phyloP scores from a whole-genome alignment of 2,113 vertebrate species.

The Protomyctophum bolini region DNA sequence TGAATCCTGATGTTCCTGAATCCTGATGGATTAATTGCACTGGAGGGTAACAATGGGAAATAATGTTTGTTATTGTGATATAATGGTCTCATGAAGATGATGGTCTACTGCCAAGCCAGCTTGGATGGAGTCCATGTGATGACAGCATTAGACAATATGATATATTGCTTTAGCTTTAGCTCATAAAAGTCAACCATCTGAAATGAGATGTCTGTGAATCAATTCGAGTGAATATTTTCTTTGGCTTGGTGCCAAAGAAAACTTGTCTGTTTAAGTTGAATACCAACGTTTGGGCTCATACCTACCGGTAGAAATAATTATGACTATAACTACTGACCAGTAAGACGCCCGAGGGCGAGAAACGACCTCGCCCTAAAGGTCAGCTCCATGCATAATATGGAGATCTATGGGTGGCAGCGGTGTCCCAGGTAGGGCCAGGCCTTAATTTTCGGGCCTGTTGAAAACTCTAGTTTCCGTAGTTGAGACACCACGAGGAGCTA shows the following conservation, averaged over 20 bases:
- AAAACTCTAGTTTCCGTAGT: too few relatives aligned
- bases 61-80: slow-evolving; percentile 20
- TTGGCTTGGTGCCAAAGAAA: slow-evolving; percentile 51
- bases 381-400: too few relatives aligned
- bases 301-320: neutral
- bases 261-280: neutral
- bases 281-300: slow-evolving; percentile 3
- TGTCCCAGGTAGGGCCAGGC: too few relatives aligned
- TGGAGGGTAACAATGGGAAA: slow-evolving; percentile 24
- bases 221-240: slow-evolving; percentile 32
- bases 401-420: too few relatives aligned
- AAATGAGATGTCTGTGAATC: slow-evolving; percentile 29
- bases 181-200: slow-evolving; percentile 4
- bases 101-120: slow-evolving; percentile 58
- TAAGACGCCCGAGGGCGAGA: too few relatives aligned
- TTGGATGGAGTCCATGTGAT: slow-evolving; percentile 33
- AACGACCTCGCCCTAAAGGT: too few relatives aligned
- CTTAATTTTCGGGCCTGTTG: too few relatives aligned
- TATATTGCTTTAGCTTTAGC: slow-evolving; percentile 42
- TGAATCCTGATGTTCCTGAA: slow-evolving; percentile 37
- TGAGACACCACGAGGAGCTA: too few relatives aligned
- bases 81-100: slow-evolving; percentile 37
- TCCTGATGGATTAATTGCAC: slow-evolving; percentile 59
- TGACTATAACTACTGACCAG: slow-evolving; percentile 1
- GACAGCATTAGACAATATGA: slow-evolving; percentile 49